phyloP scores from a whole-genome alignment of 1,140 invertebrate genomes.

The Pemphigus obesinymphae region DNA sequence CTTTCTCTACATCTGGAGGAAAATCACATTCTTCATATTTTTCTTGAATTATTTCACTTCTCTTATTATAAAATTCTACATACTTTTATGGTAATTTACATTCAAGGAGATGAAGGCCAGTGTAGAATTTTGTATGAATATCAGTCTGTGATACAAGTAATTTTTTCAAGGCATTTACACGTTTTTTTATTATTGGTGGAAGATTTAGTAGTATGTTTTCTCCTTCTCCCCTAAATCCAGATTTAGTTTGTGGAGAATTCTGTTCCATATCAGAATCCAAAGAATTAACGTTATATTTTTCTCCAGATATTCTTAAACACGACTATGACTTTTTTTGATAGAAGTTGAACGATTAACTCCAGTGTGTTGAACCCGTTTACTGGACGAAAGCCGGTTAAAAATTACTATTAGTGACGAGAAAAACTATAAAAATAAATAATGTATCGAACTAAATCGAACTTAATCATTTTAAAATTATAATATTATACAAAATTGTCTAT shows the following conservation, averaged over 20 bases:
- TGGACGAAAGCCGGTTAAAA: too few relatives aligned
- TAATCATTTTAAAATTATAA: too few relatives aligned
- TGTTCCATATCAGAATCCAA: slow-evolving; percentile 11
- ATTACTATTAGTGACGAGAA: too few relatives aligned
- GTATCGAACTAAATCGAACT: too few relatives aligned
- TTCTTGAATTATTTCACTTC: slow-evolving; percentile 72
- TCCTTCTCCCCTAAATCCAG: background rate
- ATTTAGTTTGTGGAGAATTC: background rate
- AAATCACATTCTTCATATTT: slow-evolving; percentile 77
- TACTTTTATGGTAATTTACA: slow-evolving; percentile 83
- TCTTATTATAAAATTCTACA: slow-evolving; percentile 75
- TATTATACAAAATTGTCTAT: too few relatives aligned
- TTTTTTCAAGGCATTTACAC: slow-evolving; percentile 88
- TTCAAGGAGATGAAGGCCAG: slow-evolving; percentile 90
- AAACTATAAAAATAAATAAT: too few relatives aligned
- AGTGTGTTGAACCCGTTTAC: too few relatives aligned
- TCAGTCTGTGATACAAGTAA: slow-evolving; percentile 81
- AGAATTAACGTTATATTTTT: too few relatives aligned
- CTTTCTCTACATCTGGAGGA: slow-evolving; percentile 70
- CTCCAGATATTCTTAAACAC: background rate
- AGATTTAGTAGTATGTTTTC: slow-evolving; percentile 50
- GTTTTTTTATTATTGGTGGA: slow-evolving; percentile 71
- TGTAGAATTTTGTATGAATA: slow-evolving; percentile 90
- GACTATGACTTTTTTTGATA: too few relatives aligned
- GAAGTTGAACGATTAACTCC: too few relatives aligned